phyloP scores from a whole-genome alignment of 2,888 invertebrate genomes.

The Dioctria rufipes region DNA sequence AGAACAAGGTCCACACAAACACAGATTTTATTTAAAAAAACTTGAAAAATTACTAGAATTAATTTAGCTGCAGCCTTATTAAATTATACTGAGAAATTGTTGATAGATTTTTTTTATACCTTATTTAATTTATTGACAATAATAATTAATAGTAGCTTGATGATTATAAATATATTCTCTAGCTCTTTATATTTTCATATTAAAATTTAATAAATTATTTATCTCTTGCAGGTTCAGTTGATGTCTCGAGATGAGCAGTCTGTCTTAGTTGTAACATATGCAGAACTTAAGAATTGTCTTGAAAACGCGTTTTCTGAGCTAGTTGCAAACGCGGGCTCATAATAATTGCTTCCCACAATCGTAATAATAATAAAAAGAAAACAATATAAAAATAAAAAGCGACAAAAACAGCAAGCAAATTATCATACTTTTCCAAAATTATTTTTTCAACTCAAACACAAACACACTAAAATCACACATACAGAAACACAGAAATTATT shows the following conservation, averaged over 20 bases:
- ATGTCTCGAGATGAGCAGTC: conserved; percentile 98
- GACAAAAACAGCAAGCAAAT: not conserved
- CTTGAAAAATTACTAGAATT: no score
- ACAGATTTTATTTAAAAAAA: no score
- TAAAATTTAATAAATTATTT: not conserved
- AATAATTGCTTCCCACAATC: conserved; percentile 62
- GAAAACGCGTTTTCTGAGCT: conserved; percentile 93
- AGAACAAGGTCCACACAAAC: no score
- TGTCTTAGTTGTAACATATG: conserved; percentile 94
- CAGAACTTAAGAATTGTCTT: conserved; percentile 95
- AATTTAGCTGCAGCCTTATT: no score
- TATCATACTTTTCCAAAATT: not conserved
- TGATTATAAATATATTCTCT: no score
- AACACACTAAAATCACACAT: no score
- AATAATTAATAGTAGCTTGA: no score
- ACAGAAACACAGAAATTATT: not conserved
- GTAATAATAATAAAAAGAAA: conserved; percentile 13
- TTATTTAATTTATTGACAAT: no score
- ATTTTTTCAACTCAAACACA: not conserved
- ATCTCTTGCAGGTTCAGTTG: conserved; percentile 83
- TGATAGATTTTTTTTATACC: no score
- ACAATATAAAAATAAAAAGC: not conserved
- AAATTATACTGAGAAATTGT: no score
- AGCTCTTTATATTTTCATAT: no score
- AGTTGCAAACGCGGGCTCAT: conserved; percentile 68